Conservation (phyloP, 2,797 vertebrate species). For the Sebastes vulpes region DNA sequence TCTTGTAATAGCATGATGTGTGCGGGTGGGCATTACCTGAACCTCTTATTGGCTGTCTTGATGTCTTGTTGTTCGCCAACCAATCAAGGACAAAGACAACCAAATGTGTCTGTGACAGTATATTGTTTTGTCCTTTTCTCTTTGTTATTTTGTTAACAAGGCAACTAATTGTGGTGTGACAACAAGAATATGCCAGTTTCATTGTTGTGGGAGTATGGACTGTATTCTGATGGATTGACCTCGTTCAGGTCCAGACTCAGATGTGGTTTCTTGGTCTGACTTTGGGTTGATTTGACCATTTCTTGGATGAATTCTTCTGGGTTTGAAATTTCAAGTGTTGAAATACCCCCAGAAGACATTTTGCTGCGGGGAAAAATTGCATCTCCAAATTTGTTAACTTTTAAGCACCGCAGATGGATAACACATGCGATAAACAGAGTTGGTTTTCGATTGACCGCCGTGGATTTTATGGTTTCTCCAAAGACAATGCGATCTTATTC, state of each 20-base stretch:
- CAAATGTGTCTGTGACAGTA: not conserved
- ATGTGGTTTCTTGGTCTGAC: not conserved
- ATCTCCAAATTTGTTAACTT: too few relatives aligned
- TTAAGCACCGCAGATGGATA: not conserved
- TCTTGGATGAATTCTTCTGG: too few relatives aligned
- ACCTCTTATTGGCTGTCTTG: too few relatives aligned
- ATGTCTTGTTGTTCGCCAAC: not conserved
- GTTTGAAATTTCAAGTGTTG: too few relatives aligned
- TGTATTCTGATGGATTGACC: not conserved
- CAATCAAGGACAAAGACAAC: not conserved
- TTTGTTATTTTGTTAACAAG: not conserved
- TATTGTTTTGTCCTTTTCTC: not conserved
- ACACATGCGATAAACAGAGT: not conserved
- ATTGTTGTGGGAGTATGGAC: not conserved
- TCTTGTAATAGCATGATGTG: not conserved
- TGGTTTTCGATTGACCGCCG: not conserved
- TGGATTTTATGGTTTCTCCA: not conserved
- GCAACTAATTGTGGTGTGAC: not conserved
- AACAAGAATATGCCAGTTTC: not conserved
- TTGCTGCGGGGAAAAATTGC: too few relatives aligned
- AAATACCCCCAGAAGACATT: too few relatives aligned
- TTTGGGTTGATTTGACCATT: too few relatives aligned
- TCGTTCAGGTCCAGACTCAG: not conserved
- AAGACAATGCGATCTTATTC: too few relatives aligned
- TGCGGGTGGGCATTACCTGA: not conserved